Base-by-base conservation (phyloP, 2,888 invertebrate genomes). In the Bursaphelenchus okinawaensis region DNA sequence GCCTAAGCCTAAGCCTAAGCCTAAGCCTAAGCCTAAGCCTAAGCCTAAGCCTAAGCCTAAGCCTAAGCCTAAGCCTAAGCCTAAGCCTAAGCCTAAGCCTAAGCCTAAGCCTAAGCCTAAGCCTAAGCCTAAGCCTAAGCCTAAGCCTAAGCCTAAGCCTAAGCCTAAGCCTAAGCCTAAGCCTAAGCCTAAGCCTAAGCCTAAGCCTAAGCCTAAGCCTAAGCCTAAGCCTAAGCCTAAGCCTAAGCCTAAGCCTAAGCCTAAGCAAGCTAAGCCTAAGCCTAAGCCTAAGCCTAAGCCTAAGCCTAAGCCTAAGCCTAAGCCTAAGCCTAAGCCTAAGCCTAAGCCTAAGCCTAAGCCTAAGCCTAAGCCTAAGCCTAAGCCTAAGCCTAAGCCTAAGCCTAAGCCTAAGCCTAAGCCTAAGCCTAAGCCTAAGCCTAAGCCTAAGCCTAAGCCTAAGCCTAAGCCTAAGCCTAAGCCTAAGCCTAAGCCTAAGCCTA, bases 371-470 rank as follows among this genome's bases (percentile, higher is more conserved):
- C 31, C 31, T 29, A 29, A 29, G 31, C 31, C 31, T 29, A 29
- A 29, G 31, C 31, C 31, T 29, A 29, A 29, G 31, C 31, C 31
- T 29, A 29, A 29, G 31, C 31, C 31, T 29, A 29, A 29, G 31
- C 31, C 31, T 29, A 29, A 29, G 31, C 31, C 31, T n/a, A n/a
- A n/a, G n/a, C n/a, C 31, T 29, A 29, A 29, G 31, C 31, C 31
- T 29, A 29, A 29, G 31, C 31, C 31, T 29, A 29, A 29, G 31
- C 31, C 31, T 29, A 29, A n/a, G n/a, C n/a, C n/a, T 12, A 55
- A 27, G 56, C 59, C 59, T 16, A 59, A n/a, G 20, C 59, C 59
- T 12, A n/a, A 59, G 59, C 52, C 59, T 16, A 59, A 40, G 19
- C 59, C 59, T 29, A 29, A 29, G 31, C 31, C 31, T 29, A 29